Conservation (phyloP, 2,888 invertebrate genomes). For the Tineola bisselliella region DNA sequence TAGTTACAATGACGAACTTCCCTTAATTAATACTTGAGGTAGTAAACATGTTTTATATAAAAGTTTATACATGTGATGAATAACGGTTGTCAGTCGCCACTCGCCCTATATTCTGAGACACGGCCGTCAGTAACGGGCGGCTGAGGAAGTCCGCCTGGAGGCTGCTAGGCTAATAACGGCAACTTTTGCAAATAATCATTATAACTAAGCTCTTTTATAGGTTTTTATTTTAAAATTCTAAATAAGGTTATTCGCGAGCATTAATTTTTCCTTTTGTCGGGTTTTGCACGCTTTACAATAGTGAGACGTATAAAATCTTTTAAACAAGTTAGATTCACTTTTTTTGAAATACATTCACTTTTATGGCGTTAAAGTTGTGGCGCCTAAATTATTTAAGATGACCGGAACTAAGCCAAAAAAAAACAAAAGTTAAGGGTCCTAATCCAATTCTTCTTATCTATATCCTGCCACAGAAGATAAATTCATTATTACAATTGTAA, state of each 20-base stretch:
- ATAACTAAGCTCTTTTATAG: neutral
- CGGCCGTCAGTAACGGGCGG: neutral
- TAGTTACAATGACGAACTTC: neutral
- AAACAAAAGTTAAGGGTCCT: neutral
- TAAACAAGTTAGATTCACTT: no score
- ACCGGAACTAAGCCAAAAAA: neutral
- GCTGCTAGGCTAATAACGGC: constrained; percentile 3
- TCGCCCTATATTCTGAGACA: constrained; percentile 5
- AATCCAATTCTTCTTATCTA: neutral
- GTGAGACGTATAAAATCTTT: no score
- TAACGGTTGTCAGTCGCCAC: neutral
- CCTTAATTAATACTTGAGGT: neutral
- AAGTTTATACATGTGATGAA: neutral
- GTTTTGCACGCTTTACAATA: no score
- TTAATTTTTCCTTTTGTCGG: no score
- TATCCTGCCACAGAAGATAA: neutral
- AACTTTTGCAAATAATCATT: constrained; percentile 2
- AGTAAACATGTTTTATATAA: neutral
- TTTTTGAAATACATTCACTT: no score
- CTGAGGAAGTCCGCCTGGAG: constrained; percentile 1
- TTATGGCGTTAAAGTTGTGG: neutral
- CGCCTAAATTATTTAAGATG: neutral
- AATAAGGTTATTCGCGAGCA: no score
- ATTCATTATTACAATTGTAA: neutral
- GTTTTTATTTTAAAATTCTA: no score